phyloP scores from a whole-genome alignment of 1,140 invertebrate species.

The Contarinia nasturtii region DNA sequence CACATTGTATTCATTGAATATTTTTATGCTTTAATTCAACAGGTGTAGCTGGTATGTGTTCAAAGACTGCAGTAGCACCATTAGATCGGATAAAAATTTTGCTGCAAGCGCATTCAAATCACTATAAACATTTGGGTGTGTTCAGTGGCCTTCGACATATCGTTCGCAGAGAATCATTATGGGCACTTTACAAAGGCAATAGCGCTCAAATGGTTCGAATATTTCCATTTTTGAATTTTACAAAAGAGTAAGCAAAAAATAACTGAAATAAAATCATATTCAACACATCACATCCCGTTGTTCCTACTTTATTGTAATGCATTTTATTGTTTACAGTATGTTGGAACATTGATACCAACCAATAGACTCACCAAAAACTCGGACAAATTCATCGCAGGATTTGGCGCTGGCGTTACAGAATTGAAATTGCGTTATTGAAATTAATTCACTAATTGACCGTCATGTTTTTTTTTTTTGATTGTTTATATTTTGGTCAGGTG shows the following conservation, averaged over 20 bases:
- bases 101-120: conserved; percentile 68
- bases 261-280: conserved; percentile 34
- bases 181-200: conserved; percentile 85
- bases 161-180: conserved; percentile 50
- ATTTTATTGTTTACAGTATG: conserved; percentile 28
- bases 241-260: too few relatives aligned
- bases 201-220: conserved; percentile 90
- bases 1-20: too few relatives aligned
- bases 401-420: conserved; percentile 54
- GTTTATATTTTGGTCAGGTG: too few relatives aligned
- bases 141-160: conserved; percentile 58
- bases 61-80: conserved; percentile 86
- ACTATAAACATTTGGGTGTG: conserved; percentile 71
- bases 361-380: conserved; percentile 32
- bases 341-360: conserved; percentile 28
- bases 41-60: conserved; percentile 88
- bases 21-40: too few relatives aligned
- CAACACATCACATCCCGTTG: too few relatives aligned
- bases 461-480: too few relatives aligned
- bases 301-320: conserved; percentile 2
- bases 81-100: conserved; percentile 90
- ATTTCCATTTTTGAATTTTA: conserved; percentile 87
- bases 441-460: too few relatives aligned
- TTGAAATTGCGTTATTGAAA: too few relatives aligned
- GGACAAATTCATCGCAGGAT: conserved; percentile 65